Evolutionary conservation across 2,113 vertebrate species (phyloP).

Genomic region (Notiomystis cincta): DNA sequence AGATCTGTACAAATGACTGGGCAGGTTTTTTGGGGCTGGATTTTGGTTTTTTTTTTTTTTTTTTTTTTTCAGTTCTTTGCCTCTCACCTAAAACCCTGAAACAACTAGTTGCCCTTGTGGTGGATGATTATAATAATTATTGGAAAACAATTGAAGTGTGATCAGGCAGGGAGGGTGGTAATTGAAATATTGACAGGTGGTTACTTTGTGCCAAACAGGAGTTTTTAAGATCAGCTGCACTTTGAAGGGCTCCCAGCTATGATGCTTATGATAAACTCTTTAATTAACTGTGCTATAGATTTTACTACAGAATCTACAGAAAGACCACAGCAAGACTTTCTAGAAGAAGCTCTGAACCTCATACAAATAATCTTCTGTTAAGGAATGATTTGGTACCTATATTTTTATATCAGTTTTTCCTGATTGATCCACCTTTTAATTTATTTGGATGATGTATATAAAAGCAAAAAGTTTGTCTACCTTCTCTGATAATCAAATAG

Average conservation of each 20-base stretch:
- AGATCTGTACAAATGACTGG: constrained; percentile 66
- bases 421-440: background rate
- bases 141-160: constrained; percentile 81
- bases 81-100: constrained; percentile 69
- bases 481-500: background rate
- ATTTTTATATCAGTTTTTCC: background rate
- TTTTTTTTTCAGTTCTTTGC: constrained; percentile 2
- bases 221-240: constrained; percentile 56
- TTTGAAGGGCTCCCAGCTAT: constrained; percentile 38
- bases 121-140: constrained; percentile 85
- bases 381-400: background rate
- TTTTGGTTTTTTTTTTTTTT: background rate
- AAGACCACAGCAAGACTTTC: background rate
- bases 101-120: constrained; percentile 75
- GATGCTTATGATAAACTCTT: constrained; percentile 10
- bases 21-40: background rate
- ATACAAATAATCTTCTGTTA: background rate
- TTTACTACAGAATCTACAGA: background rate
- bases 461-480: background rate
- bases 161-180: constrained; percentile 72
- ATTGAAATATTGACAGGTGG: constrained; percentile 77
- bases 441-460: background rate
- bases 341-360: background rate
- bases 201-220: constrained; percentile 80
- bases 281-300: background rate